Conservation (phyloP, 2,888 invertebrate genomes). For the Phragmatobia fuliginosa region DNA sequence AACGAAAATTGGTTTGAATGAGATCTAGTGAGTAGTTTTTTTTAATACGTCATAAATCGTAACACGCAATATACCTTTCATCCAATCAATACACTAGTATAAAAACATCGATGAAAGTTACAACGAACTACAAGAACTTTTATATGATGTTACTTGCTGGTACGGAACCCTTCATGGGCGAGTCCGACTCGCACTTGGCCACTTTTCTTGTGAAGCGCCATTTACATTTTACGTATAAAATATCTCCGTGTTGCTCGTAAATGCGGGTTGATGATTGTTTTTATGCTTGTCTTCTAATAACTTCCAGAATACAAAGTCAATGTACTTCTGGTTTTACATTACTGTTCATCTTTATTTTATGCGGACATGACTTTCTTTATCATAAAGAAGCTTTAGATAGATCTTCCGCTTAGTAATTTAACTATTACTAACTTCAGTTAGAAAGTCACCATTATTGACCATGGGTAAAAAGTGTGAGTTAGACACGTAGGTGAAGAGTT, state of each 20-base stretch:
- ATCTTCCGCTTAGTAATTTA: neutral
- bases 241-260: slow-evolving; percentile 28
- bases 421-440: neutral
- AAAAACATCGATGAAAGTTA: too few species aligned
- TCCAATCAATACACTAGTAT: too few species aligned
- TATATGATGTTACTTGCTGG: too few species aligned
- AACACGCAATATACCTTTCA: too few species aligned
- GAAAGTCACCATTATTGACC: neutral
- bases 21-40: too few species aligned
- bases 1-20: too few species aligned
- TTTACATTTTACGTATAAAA: slow-evolving; percentile 35
- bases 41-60: too few species aligned
- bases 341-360: slow-evolving; percentile 26
- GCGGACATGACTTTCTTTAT: slow-evolving; percentile 27
- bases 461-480: neutral
- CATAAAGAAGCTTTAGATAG: neutral
- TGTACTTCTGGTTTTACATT: slow-evolving; percentile 31
- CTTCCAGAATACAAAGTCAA: slow-evolving; percentile 36
- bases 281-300: slow-evolving; percentile 45
- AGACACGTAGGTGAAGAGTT: neutral
- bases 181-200: too few species aligned
- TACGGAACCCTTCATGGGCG: too few species aligned
- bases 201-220: slow-evolving; percentile 28
- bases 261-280: slow-evolving; percentile 49
- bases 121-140: too few species aligned